Evolutionary conservation across 2,888 invertebrate species (phyloP).

Genomic region (Eretmocerus hayati): DNA sequence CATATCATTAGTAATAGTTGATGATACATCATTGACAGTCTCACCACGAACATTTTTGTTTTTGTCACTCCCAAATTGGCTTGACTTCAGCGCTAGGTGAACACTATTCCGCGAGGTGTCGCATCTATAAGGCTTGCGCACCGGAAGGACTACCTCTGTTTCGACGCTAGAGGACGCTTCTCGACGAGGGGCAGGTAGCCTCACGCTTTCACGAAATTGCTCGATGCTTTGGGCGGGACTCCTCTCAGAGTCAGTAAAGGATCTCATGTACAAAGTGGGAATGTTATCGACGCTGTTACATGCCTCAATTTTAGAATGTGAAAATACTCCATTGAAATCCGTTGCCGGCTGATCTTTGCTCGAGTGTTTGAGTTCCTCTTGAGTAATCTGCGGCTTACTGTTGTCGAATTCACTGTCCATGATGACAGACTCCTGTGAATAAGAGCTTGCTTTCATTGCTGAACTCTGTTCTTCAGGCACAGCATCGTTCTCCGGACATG

Average conservation of each 20-base stretch:
- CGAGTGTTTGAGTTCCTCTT: too few species aligned
- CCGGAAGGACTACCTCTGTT: constrained; percentile 35
- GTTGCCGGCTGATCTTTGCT: too few species aligned
- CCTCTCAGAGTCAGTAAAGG: constrained; percentile 9
- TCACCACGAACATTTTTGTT: background rate
- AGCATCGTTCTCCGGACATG: too few species aligned
- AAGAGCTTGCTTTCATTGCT: too few species aligned
- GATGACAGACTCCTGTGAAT: too few species aligned
- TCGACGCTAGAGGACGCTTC: constrained; percentile 22
- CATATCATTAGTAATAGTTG: constrained; percentile 8
- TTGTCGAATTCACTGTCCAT: too few species aligned
- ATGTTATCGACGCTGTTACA: constrained; percentile 41
- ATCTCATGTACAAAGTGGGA: constrained; percentile 34
- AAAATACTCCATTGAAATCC: too few species aligned
- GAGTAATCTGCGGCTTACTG: too few species aligned
- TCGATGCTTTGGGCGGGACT: constrained; percentile 22
- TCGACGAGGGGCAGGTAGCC: constrained; percentile 32
- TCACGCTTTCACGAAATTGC: constrained; percentile 39
- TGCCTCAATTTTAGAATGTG: constrained; percentile 37
- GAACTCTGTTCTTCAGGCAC: too few species aligned
- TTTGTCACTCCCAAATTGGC: constrained; percentile 1
- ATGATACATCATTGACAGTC: constrained; percentile 2
- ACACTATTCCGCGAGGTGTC: constrained; percentile 40
- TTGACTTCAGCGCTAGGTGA: constrained; percentile 36
- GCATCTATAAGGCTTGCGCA: constrained; percentile 36